Percentiles rank a stretch among this genome's conserved stretches.
phyloP scores from a whole-genome alignment of 2,797 vertebrate species.

The Lates japonicus region DNA sequence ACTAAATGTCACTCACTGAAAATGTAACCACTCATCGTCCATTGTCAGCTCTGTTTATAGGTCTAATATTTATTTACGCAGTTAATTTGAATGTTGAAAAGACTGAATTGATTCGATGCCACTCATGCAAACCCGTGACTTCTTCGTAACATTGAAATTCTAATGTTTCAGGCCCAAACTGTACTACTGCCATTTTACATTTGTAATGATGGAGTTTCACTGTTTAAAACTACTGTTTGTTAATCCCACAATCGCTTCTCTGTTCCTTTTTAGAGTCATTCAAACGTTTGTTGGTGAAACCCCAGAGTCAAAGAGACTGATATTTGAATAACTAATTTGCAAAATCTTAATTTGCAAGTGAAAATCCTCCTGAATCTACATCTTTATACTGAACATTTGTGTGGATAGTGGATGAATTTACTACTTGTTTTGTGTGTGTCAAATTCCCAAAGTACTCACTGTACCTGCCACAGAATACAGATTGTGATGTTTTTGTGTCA shows the following conservation, averaged over 20 bases:
- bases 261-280: constrained; percentile 5
- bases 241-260: not conserved
- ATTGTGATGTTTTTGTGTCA: constrained; percentile 59
- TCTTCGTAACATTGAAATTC: constrained; percentile 18
- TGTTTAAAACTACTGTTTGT: not conserved
- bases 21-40: constrained; percentile 67
- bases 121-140: constrained; percentile 43
- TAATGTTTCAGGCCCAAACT: constrained; percentile 25
- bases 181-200: constrained; percentile 39
- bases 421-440: constrained; percentile 1
- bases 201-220: constrained; percentile 4
- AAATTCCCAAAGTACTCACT: not conserved
- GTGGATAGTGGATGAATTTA: constrained; percentile 7
- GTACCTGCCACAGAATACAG: constrained; percentile 1
- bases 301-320: not conserved
- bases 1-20: constrained; percentile 53
- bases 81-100: constrained; percentile 41
- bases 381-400: constrained; percentile 9
- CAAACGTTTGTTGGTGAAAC: not conserved
- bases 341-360: constrained; percentile 10
- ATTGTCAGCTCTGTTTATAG: constrained; percentile 33
- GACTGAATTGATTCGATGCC: constrained; percentile 32
- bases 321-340: constrained; percentile 9
- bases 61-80: constrained; percentile 28
- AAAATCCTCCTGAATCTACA: not conserved